Evolutionary conservation across 2,113 vertebrate species (phyloP).

Genomic region (Hypanus sabinus): DNA sequence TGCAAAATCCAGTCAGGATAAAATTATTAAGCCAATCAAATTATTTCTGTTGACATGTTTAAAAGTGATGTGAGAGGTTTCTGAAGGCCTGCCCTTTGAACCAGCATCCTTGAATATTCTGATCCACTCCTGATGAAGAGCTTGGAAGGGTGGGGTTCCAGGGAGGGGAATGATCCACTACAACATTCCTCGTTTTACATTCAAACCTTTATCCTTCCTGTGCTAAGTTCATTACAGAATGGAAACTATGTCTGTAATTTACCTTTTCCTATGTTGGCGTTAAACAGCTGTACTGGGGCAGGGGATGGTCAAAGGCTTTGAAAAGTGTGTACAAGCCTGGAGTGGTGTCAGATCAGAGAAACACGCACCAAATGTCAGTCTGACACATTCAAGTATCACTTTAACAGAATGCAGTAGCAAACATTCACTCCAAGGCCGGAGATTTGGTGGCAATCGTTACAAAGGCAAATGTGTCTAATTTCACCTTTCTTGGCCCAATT

Average conservation of each 20-base stretch:
- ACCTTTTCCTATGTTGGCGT: background rate
- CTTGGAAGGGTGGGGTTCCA: no score
- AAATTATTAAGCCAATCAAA: background rate
- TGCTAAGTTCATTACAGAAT: background rate
- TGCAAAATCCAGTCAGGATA: background rate
- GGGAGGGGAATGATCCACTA: no score
- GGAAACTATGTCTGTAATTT: background rate
- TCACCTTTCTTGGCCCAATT: background rate
- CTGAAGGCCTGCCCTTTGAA: no score
- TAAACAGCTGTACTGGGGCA: no score
- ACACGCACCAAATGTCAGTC: background rate
- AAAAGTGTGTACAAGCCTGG: no score
- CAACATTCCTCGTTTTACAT: no score
- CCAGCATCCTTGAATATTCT: no score
- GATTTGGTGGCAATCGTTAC: background rate
- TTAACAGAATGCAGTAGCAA: background rate
- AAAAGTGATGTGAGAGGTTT: background rate
- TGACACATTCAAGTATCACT: background rate
- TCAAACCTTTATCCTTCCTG: no score
- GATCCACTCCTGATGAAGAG: no score
- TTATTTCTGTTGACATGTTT: background rate
- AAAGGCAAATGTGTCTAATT: background rate
- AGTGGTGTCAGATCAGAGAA: background rate
- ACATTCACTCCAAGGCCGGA: background rate
- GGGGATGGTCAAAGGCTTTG: no score